Base-by-base conservation (phyloP, 2,113 vertebrate genomes). In the Centropus unirufus region DNA sequence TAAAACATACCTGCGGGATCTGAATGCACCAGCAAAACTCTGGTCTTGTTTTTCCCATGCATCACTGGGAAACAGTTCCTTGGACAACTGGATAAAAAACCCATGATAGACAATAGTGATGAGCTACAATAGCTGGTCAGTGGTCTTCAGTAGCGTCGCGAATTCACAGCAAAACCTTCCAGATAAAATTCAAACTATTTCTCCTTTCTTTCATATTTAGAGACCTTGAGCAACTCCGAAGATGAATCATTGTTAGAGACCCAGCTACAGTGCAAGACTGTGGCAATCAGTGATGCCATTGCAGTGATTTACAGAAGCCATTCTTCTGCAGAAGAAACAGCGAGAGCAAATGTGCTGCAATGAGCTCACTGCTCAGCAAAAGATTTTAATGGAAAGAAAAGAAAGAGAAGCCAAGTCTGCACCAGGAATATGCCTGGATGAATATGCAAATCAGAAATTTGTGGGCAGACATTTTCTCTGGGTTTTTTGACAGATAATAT, bases 221-320 rank as follows among this genome's bases (percentile, higher is more conserved):
- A 90, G 92, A 90, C 95, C 93, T 96, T 96, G 93, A 92, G 58
- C 76, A 84, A 79, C 72, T 32, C 73, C 92, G 58, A 54, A 66
- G 92, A 90, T 93, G 74, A 92, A 97, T 95, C 88, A 90, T 1
- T 62, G 57, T 58, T 36, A 46, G 57, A 92, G 79, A 44, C 87
- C 83, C 86, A 88, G 89, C 86, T 82, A 20, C 76, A 52, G 86
- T 94, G 90, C 73, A 57, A 61, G 88, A 40, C 93, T 62, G 86
- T 90, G 80, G 92, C 79, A 81, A 90, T 92, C 88, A 95, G 86
- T 7, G 30, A 77, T 94, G 92, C 90, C 92, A 81, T 89, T 89
- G 61, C 93, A 86, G 69, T 96, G 95, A 96, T 96, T 96, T 96
- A 96, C 86, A 93, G 57, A 16, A 30, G 49, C 32, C 7, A 78